Conservation (phyloP, 2,113 vertebrate species). For the Dromas ardeola region DNA sequence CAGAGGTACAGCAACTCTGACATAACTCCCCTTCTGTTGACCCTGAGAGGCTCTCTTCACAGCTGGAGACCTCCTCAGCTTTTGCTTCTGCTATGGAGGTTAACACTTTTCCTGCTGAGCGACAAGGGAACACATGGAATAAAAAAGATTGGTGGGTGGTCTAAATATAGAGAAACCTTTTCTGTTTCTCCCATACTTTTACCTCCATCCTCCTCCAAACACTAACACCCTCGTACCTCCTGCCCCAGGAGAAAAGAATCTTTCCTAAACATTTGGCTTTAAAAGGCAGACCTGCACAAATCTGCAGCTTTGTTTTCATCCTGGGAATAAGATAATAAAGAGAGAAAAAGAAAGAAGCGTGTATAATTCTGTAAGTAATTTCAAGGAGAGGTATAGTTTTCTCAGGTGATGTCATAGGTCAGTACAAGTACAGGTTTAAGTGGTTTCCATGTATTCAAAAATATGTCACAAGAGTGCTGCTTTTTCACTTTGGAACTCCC, state of each 20-base stretch:
- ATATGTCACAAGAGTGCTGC: neutral
- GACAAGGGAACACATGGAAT: neutral
- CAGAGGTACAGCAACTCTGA: neutral
- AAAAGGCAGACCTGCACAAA: neutral
- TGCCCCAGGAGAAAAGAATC: neutral
- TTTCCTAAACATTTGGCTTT: neutral
- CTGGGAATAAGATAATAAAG: neutral
- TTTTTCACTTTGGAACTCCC: neutral
- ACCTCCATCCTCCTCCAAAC: neutral
- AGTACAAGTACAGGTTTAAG: neutral
- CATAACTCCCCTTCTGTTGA: neutral
- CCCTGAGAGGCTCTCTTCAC: neutral
- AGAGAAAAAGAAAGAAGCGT: neutral
- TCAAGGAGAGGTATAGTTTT: neutral
- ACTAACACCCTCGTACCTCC: neutral
- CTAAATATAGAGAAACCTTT: neutral
- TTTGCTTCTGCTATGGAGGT: neutral
- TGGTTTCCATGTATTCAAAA: neutral
- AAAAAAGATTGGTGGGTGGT: neutral
- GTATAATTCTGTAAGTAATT: neutral
- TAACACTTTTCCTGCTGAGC: neutral
- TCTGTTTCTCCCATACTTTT: neutral
- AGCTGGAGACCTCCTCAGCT: slow-evolving; percentile 5
- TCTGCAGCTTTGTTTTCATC: neutral
- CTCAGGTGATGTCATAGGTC: neutral